Evolutionary conservation across 2,113 vertebrate genomes (phyloP).

Genomic region (Tauraco erythrolophus): DNA sequence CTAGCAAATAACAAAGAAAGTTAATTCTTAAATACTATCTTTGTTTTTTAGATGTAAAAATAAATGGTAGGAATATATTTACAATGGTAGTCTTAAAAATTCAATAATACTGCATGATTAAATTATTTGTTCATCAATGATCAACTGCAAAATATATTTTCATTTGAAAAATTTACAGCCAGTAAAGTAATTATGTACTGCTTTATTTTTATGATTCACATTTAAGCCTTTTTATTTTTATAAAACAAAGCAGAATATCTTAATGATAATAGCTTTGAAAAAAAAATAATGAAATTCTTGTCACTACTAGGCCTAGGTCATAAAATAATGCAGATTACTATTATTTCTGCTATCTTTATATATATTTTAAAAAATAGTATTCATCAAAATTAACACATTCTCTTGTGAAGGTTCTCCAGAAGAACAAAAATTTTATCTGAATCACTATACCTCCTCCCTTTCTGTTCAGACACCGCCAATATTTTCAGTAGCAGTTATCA

Average conservation of each 20-base stretch:
- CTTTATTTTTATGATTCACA: background rate
- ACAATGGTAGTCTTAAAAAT: background rate
- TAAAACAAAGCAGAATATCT: background rate
- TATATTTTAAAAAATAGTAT: background rate
- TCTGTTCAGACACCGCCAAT: background rate
- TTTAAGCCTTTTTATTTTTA: background rate
- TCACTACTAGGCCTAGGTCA: background rate
- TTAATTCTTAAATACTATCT: background rate
- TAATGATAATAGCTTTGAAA: background rate
- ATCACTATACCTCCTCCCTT: background rate
- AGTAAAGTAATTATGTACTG: background rate
- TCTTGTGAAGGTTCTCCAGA: background rate
- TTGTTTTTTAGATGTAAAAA: background rate
- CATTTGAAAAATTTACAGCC: background rate
- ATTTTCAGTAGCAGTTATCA: background rate
- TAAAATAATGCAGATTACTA: background rate
- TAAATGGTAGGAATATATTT: background rate
- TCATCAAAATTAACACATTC: background rate
- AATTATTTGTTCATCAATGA: background rate
- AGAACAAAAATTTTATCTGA: background rate
- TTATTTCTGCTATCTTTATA: background rate
- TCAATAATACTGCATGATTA: background rate
- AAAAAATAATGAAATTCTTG: background rate
- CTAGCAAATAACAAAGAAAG: slow-evolving; percentile 34
- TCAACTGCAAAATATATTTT: background rate